Evolutionary conservation across 1,140 invertebrate species (phyloP), one percentile per base, ranked within the genome.

Genomic region (Drosophila teissieri): DNA sequence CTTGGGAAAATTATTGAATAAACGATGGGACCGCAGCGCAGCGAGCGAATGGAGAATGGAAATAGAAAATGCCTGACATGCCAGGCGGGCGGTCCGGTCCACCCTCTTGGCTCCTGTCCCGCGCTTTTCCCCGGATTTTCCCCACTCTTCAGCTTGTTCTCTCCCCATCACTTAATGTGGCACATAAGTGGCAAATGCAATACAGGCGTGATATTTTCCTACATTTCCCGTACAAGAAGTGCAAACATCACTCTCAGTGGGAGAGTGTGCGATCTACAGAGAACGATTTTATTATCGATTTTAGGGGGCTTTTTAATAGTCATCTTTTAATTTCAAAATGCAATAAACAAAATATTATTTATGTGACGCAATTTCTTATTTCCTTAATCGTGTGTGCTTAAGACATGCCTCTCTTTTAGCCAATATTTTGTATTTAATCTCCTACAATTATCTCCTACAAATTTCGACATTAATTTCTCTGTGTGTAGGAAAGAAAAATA

Each of bases 41-140:
- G 46, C 27, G 79, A 72, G 57, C 64, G 78, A 78, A 45, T 76
- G 58, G 72, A 74, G 65, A 76, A 75, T 86, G 83, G 84, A 89
- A 88, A 86, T 89, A 83, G 80, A 89, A 88, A 84, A 83, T 88
- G 69, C 73, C 61, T 62, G 46, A 49, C 72, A 74, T 68, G 64
- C 60, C 63, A 63, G 58, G 58, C 58, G 51, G 58, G 58, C 58
- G 51, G 42, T 24, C 3, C 4, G 19, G 19, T 22, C 54, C 54
- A 56, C 54, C 52, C 52, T 22, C 31, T 39, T 27, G 48, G 14
- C 27, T 49, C 27, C 61, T 10, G 11, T 22, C 1, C 39, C 60
- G 12, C n/a, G 19, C 17, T 24, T 36, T 27, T 14, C 27, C 61
- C 36, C 34, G 11, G 19, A 2, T 39, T 57, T 11, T 42, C 60